Base-by-base conservation (phyloP, 2,888 invertebrate genomes). In the Xylophagus ater region DNA sequence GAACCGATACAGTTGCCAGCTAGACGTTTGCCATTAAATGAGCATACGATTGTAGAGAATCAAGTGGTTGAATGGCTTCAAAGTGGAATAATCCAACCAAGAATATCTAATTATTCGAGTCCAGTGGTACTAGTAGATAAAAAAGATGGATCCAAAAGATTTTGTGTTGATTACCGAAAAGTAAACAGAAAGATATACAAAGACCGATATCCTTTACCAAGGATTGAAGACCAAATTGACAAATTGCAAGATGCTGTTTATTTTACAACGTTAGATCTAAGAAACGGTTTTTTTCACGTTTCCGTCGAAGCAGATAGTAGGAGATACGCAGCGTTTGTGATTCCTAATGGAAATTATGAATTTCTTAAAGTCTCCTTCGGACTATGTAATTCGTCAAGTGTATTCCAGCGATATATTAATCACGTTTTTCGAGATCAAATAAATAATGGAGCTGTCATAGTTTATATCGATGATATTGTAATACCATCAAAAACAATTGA, bases 341-440 rank as follows among this genome's bases (percentile, higher is more conserved):
- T 51, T 5, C 49, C 47, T 1, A 46, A 48, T 6, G 51, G 51
- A 4, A 49, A 50, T 12, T 54, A 46, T 12, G 51, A 55, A 31
- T 53, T 51, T 37, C 33, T 28, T 1, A 26, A 44, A 12, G 23
- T 51, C 26, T 59, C 61, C 0, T 65, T 64, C 49, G 63, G 61
- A 3, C 36, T 60, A 4, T 43, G 43, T 14, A 54, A 53, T 30
- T 51, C 49, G 1, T 49, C 50, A 9, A 29, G 45, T 2, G 45
- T 49, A 1, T 54, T 53, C 37, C 49, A 51, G 23, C 38, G 45
- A 8, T 39, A 40, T 17, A 38, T 52, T 8, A 47, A 46, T 31
- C 40, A 45, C 18, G 34, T 47, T 7, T 35, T 52, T 13, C 41
- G 40, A 13, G 26, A 34, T 8, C 18, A 39, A 33, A 12, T 32